A percentile compares a stretch with the other conserved stretches of the same genome.
These are phyloP conservation scores for Geotrupes spiniger DNA, from an alignment of 2,888 invertebrate species.

Conservation along the genomic window DNA sequence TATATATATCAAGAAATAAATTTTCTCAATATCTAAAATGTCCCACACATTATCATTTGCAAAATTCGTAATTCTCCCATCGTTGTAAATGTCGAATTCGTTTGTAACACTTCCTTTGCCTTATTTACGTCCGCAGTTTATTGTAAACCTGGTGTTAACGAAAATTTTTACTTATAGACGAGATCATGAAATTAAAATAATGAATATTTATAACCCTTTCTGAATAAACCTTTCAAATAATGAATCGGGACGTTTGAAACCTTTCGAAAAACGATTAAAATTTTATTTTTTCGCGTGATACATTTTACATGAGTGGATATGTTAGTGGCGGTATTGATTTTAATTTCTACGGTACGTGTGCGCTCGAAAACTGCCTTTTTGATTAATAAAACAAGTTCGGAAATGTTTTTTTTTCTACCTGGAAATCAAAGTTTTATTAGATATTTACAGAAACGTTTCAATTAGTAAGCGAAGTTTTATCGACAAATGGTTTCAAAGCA, in stretches of 20 bases:
- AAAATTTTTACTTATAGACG: constrained; percentile 7
- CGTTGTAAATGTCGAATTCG: constrained; percentile 3
- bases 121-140: constrained; percentile 2
- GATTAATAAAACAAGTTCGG: too few relatives aligned
- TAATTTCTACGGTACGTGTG: too few relatives aligned
- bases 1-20: background rate
- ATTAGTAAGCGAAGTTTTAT: too few relatives aligned
- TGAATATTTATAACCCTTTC: constrained; percentile 6
- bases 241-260: constrained; percentile 1
- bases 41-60: background rate
- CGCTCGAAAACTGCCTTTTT: too few relatives aligned
- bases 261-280: too few relatives aligned
- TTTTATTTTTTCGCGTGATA: background rate
- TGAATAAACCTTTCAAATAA: constrained; percentile 6
- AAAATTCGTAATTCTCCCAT: background rate
- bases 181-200: constrained; percentile 8
- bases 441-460: background rate
- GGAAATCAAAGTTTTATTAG: background rate
- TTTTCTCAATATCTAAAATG: background rate
- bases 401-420: too few relatives aligned
- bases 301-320: too few relatives aligned
- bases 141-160: constrained; percentile 1
- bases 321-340: too few relatives aligned
- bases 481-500: too few relatives aligned
- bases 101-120: background rate